Evolutionary conservation across 37 sponge, comb jelly and placozoan genomes (phyloP).

Genomic region (Bolinopsis microptera): DNA sequence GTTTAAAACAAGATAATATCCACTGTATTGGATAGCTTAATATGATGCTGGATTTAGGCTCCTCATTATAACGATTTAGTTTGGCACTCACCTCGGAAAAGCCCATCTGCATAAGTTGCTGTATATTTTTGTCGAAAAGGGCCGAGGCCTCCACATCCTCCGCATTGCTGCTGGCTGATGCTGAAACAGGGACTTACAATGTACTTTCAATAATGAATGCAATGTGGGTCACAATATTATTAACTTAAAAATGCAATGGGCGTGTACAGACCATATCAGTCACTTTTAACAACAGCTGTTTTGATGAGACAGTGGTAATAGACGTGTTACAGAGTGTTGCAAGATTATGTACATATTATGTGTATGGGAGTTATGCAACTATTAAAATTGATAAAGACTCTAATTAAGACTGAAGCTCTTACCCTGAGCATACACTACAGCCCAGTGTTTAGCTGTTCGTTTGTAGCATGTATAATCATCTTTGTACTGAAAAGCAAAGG

Average conservation of each 20-base stretch:
- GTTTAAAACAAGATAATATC: neutral
- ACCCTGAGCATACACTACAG: constrained; percentile 92
- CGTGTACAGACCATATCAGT: no score
- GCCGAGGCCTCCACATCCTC: neutral
- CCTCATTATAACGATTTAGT: no score
- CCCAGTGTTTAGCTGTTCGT: constrained; percentile 93
- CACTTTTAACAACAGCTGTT: no score
- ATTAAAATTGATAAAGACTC: no score
- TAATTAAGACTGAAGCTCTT: no score
- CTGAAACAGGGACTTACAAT: neutral
- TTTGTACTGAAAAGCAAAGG: constrained; percentile 78
- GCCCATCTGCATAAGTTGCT: constrained; percentile 74
- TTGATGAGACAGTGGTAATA: no score
- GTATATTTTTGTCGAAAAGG: constrained; percentile 70
- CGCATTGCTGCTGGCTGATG: neutral
- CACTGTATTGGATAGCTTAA: no score
- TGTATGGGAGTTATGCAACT: no score
- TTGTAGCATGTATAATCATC: constrained; percentile 74
- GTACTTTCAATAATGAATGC: neutral
- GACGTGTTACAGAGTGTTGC: no score
- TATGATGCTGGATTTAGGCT: no score
- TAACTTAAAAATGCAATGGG: no score
- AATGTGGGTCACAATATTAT: neutral
- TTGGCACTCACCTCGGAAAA: constrained; percentile 65
- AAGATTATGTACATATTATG: no score